phyloP scores from a whole-genome alignment of 2,888 invertebrate species.

The Lathronympha strigana region DNA sequence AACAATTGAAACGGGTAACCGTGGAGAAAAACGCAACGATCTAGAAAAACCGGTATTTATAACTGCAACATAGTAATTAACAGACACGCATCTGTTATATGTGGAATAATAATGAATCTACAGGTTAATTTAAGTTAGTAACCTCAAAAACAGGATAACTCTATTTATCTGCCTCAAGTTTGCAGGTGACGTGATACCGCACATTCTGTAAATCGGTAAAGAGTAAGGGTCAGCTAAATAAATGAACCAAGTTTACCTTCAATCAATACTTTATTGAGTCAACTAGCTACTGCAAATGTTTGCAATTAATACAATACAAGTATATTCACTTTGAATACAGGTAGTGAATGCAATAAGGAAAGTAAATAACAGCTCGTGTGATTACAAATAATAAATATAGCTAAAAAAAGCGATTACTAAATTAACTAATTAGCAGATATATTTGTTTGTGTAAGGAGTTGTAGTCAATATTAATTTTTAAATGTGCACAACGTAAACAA shows the following conservation, averaged over 20 bases:
- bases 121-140: slow-evolving; percentile 15
- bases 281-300: slow-evolving; percentile 34
- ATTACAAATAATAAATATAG: background rate
- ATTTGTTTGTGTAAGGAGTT: background rate
- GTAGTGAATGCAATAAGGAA: background rate
- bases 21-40: background rate
- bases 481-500: background rate
- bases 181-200: background rate
- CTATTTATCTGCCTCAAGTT: background rate
- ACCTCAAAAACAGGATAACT: background rate
- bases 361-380: background rate
- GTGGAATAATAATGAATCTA: slow-evolving; percentile 14
- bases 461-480: background rate
- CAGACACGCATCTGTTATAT: slow-evolving; percentile 27
- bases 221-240: slow-evolving; percentile 47
- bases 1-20: slow-evolving; percentile 29
- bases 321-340: background rate
- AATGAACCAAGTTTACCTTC: slow-evolving; percentile 41
- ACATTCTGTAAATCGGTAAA: slow-evolving; percentile 32
- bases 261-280: slow-evolving; percentile 40
- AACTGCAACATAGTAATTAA: slow-evolving; percentile 21
- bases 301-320: slow-evolving; percentile 2
- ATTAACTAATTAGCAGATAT: slow-evolving; percentile 15
- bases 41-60: slow-evolving; percentile 15
- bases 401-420: slow-evolving; percentile 15